A percentile compares a stretch with the other conserved stretches of the same genome.
These are phyloP conservation scores for Eurosta solidaginis DNA, from an alignment of 1,140 invertebrate genomes.

Conservation along the genomic window DNA sequence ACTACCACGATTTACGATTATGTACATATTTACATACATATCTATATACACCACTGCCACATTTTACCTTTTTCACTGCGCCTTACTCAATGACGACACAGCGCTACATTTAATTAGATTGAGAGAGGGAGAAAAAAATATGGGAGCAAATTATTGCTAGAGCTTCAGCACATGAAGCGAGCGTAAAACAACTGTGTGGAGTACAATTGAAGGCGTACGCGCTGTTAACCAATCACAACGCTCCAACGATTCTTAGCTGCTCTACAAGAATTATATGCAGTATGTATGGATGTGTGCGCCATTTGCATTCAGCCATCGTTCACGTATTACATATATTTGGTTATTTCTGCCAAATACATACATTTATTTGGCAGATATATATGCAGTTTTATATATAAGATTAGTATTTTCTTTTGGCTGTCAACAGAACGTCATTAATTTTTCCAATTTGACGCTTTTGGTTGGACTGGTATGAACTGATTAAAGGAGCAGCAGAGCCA, in stretches of 20 bases:
- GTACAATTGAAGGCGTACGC: not conserved
- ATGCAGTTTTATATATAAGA: not conserved
- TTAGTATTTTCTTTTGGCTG: slow-evolving; percentile 42
- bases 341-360: not conserved
- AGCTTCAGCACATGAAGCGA: not conserved
- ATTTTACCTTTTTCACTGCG: not conserved
- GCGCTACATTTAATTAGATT: not conserved
- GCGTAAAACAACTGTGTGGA: not conserved
- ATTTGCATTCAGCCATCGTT: too few relatives aligned
- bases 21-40: not conserved
- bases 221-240: not conserved
- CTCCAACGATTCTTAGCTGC: not conserved
- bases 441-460: slow-evolving; percentile 53
- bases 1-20: not conserved
- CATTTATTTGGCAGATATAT: not conserved
- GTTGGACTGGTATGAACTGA: not conserved
- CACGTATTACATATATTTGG: not conserved
- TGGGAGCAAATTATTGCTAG: not conserved
- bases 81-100: not conserved
- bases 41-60: not conserved
- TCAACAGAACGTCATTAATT: slow-evolving; percentile 58
- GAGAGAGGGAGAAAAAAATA: not conserved
- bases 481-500: not conserved
- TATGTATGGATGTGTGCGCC: not conserved
- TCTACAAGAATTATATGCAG: not conserved